Base-by-base conservation (phyloP, 2,797 vertebrate genomes). In the Myotis planiceps region DNA sequence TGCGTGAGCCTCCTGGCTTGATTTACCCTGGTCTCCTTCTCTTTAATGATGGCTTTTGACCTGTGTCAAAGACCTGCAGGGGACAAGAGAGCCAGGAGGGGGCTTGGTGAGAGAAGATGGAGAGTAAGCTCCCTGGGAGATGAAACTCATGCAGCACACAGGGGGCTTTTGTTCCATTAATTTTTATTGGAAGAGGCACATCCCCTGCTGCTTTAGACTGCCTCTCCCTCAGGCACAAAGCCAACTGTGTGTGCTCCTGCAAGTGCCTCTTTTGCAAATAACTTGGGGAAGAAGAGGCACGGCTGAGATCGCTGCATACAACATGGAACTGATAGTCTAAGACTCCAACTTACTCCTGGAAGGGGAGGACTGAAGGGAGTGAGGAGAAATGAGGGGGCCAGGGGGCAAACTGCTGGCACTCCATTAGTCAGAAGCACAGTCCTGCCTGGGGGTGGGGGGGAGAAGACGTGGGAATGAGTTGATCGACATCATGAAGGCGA, bases 131-230 rank as follows among this genome's bases (percentile, higher is more conserved):
- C 65, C 95, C 78, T 39, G 14, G 94, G 96, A 97, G 93, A 88
- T 71, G 68, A 85, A 85, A 63, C 88, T 93, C 58, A 47, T 23
- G 74, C 51, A 19, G 72, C 68, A 65, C 92, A 75, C 86, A 81
- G 88, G 88, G 87, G 66, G 92, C 32, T 75, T 96, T 96, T 86
- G 89, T 97, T 95, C 96, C 95, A 97, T 98, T 97, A 97, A 81
- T 88, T 97, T 97, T 98, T 97, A 97, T 81, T 90, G 96, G 93
- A 85, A 94, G 90, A 94, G 74, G 78, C 96, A 68, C 32, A 19
- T 63, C 84, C 58, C 96, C 92, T 0, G n/a, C 96, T 96, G 94
- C 87, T 96, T 83, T 63, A 76, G 66, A 78, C 89, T 37, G 80
- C 68, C 29, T 96, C 68, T 55, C 95, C 97, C 69, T 76, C 14